phyloP scores from a whole-genome alignment of 2,113 vertebrate species.

The Syngnathus floridae region DNA sequence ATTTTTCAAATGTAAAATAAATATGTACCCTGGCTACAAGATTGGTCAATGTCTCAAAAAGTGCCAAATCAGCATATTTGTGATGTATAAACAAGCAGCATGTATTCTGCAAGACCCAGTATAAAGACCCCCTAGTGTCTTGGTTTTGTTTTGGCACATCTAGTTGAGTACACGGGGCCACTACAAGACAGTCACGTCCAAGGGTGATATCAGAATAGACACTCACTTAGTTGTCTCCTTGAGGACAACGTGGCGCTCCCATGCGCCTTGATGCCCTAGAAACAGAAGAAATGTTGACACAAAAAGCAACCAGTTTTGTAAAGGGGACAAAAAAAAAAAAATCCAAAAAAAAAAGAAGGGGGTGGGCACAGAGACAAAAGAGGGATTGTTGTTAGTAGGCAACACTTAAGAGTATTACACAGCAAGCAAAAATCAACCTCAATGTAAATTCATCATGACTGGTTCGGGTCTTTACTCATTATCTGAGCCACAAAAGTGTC shows the following conservation, averaged over 20 bases:
- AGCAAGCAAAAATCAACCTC: conserved; percentile 25
- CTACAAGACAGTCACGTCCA: conserved; percentile 60
- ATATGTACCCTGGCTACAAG: background rate
- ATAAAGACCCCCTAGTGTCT: conserved; percentile 42
- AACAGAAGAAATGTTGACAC: conserved; percentile 63
- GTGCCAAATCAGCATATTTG: background rate
- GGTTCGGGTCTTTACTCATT: conserved; percentile 19
- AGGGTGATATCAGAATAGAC: conserved; percentile 64
- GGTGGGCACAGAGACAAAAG: conserved; percentile 30
- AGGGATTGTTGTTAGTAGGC: conserved; percentile 41
- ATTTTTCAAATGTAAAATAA: background rate
- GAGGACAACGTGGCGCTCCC: conserved; percentile 61
- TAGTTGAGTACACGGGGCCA: conserved; percentile 46
- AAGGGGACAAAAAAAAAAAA: conserved; percentile 4
- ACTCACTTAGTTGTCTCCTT: conserved; percentile 69
- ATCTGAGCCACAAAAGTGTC: conserved; percentile 5
- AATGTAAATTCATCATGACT: conserved; percentile 15
- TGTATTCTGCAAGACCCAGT: conserved; percentile 47
- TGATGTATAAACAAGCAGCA: background rate
- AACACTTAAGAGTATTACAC: conserved; percentile 19
- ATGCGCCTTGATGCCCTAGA: conserved; percentile 65
- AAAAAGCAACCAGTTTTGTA: conserved; percentile 34
- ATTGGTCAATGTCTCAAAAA: background rate
- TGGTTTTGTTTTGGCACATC: conserved; percentile 15
- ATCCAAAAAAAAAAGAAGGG: conserved; percentile 5